Evolutionary conservation across 2,797 vertebrate genomes (phyloP), one percentile per base, ranked within the genome.

Genomic region (Benthosema pterotum): DNA sequence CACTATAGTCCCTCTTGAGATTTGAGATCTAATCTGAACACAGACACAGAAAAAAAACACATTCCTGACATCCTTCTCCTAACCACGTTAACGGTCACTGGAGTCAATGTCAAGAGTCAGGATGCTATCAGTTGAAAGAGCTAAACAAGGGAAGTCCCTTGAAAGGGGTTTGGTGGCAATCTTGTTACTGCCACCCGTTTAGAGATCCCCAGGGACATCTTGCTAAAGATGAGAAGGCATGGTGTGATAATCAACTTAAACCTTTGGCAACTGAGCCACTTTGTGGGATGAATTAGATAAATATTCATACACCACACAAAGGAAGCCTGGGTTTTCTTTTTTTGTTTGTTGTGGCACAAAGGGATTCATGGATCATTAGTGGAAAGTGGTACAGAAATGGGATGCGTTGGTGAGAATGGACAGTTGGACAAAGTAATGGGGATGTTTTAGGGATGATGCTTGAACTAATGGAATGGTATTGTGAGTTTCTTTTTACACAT

Each of bases 181-280:
- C 87, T 89, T 57, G 88, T 94, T 93, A 92, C 75, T 75, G 74
- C 71, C 61, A 65, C 75, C 70, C 76, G 79, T 82, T 69, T 71
- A 70, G 72, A 67, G 76, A 79, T 89, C 91, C 87, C 87, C 19
- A 3, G 83, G 80, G 92, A 89, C 75, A 60, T 81, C 72, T 89
- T 83, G 82, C 63, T 77, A 71, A 71, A 89, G n/a, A 89, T 67
- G 71, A 62, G 84, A 83, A 57, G 56, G 55, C 79, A 72, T 67
- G 78, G 78, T 68, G 67, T 59, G 7, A 84, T 90, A 91, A 92
- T 91, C 83, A 89, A 91, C 80, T 90, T 91, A 85, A 61, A 72
- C 63, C 78, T 75, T 60, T 53, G 74, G 28, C 75, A 83, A 84
- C 79, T 84, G 71, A 78, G 83, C 78, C 88, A 90, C 88, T 93